phyloP scores from a whole-genome alignment of 2,113 vertebrate species.

The Gulo gulo region DNA sequence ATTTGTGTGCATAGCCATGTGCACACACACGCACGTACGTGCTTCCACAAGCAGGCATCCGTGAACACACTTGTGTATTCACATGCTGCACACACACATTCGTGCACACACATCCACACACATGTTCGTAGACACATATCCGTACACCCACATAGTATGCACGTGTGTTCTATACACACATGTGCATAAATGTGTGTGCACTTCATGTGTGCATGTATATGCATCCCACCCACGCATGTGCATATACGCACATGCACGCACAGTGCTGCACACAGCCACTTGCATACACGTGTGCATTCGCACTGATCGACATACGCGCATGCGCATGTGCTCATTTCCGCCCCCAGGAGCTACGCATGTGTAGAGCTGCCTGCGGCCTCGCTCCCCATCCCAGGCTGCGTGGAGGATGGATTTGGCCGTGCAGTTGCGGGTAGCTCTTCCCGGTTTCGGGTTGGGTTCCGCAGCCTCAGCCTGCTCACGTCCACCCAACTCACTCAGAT shows the following conservation, averaged over 20 bases:
- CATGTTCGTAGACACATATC: not conserved
- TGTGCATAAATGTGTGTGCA: accelerated
- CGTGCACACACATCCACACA: not conserved
- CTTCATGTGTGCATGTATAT: accelerated
- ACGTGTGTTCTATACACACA: accelerated
- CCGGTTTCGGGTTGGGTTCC: accelerated
- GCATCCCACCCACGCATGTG: not conserved
- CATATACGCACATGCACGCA: accelerated
- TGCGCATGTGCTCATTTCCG: not conserved
- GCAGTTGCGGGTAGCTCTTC: not conserved
- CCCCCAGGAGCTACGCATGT: not conserved
- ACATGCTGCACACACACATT: not conserved
- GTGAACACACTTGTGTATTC: accelerated
- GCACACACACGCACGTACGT: accelerated
- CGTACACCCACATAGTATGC: accelerated
- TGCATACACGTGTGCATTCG: no score
- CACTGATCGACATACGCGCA: not conserved
- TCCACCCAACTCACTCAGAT: accelerated
- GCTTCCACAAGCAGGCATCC: not conserved
- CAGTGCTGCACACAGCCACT: not conserved
- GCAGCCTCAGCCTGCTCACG: not conserved
- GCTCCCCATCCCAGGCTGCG: not conserved
- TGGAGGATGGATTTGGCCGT: not conserved
- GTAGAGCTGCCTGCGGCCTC: not conserved
- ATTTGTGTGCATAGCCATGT: not conserved